Evolutionary conservation across 2,113 vertebrate species (phyloP), one percentile per base, ranked within the genome.

Genomic region (Oncorhynchus masou): DNA sequence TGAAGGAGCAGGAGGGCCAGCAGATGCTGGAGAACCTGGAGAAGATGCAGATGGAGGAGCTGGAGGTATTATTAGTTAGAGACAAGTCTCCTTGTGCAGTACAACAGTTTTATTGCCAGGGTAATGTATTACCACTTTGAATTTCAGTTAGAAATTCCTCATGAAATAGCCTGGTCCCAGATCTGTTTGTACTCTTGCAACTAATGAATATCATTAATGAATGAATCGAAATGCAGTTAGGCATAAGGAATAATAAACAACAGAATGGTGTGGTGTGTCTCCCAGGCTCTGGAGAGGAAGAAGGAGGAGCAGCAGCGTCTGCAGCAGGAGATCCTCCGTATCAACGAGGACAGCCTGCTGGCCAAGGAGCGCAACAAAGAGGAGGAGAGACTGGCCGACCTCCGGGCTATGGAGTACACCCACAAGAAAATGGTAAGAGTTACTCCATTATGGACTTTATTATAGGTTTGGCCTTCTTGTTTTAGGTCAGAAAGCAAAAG

Each of bases 371-470:
- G 84, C 81, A 88, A 84, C 77, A 81, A 78, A 48, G 92, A 95
- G 27, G 92, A 94, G 88, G 96, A 97, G 90, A 93, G 77, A 75
- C 45, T 92, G 87, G 93, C 88, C 0, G 95, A 96, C 9, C 72
- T 92, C 72, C 85, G 73, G 70, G 91, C 93, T 59, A 89, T 95
- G 72, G 94, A 97, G 59, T 97, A 91, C 80, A 92, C 91, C 45
- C 72, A 71, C 60, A 92, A 94, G 68, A 97, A 96, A 84, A 85
- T 93, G 94, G 96, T 97, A 15, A 82, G 83, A 82, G 57, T 24
- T 45, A 45, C 39, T 45, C 24, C 15, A 24, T 39, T 5, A 45
- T 45, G 22, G 25, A 2, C 1, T 67, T 71, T 9, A 15, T 5
- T 54, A 34, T 51, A 2, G 19, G 12, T 54, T 54, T 54, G 12